phyloP scores from a whole-genome alignment of 2,888 invertebrate genomes.

The Xylophagus ater region DNA sequence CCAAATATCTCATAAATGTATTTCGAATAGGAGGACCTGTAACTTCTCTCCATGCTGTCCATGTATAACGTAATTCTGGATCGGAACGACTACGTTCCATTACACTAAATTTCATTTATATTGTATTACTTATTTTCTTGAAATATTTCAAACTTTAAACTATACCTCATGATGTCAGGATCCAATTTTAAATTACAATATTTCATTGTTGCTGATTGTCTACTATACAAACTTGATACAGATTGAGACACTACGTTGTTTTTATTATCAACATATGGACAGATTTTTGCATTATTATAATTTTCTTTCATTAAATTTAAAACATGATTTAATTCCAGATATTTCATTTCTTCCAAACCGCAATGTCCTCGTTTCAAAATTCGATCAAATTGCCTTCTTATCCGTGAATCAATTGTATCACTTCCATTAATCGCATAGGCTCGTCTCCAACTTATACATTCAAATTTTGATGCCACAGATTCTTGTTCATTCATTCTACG shows the following conservation, averaged over 20 bases:
- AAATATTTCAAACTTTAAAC: neutral
- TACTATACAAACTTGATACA: conserved; percentile 3
- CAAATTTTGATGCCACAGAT: conserved; percentile 58
- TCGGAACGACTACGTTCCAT: conserved; percentile 63
- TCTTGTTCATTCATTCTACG: conserved; percentile 61
- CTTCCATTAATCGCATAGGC: conserved; percentile 56
- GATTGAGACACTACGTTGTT: conserved; percentile 1
- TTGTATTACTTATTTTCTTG: neutral
- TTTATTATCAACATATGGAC: conserved; percentile 46
- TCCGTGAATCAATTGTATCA: conserved; percentile 53
- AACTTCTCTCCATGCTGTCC: conserved; percentile 71
- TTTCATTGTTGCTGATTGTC: conserved; percentile 33
- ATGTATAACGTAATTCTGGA: conserved; percentile 61
- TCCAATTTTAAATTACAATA: conserved; percentile 52
- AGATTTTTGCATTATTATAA: conserved; percentile 60
- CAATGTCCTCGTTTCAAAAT: conserved; percentile 61
- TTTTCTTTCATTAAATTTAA: conserved; percentile 70
- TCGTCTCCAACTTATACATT: conserved; percentile 62
- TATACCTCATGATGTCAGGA: conserved; percentile 46
- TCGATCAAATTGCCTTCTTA: conserved; percentile 56
- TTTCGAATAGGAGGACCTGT: conserved; percentile 65
- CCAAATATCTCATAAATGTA: conserved; percentile 66
- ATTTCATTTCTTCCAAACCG: conserved; percentile 62
- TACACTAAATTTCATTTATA: conserved; percentile 31
- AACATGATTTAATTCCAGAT: conserved; percentile 52